These are phyloP conservation scores for Protomyctophum bolini DNA, from an alignment of 2,113 vertebrate species.

Conservation along the genomic window DNA sequence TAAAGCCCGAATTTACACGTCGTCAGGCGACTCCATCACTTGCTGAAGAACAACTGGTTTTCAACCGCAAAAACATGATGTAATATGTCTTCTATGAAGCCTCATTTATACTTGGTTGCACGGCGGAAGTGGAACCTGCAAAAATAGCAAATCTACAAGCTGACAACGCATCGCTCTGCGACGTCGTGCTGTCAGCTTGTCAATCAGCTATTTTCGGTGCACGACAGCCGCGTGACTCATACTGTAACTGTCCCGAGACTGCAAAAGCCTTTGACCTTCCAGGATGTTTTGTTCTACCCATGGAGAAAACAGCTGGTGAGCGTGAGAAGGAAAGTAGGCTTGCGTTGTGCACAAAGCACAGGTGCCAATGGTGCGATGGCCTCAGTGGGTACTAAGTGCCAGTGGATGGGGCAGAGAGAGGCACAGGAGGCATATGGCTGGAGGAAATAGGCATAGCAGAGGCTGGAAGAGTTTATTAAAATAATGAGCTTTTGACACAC, in stretches of 20 bases:
- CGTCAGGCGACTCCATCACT: too few relatives aligned
- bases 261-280: conserved; percentile 28
- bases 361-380: conserved; percentile 35
- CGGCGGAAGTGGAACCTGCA: too few relatives aligned
- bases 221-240: too few relatives aligned
- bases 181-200: too few relatives aligned
- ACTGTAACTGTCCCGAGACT: too few relatives aligned
- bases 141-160: too few relatives aligned
- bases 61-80: too few relatives aligned
- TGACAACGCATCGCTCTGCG: too few relatives aligned
- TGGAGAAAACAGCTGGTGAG: conserved; percentile 54
- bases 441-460: conserved; percentile 11
- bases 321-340: conserved; percentile 28
- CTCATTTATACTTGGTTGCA: too few relatives aligned
- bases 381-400: background rate
- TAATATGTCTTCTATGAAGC: too few relatives aligned
- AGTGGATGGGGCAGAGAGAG: conserved; percentile 33
- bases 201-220: too few relatives aligned
- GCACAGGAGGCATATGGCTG: conserved; percentile 33
- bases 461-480: background rate
- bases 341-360: conserved; percentile 13
- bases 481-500: background rate
- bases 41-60: too few relatives aligned
- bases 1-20: background rate
- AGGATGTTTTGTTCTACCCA: conserved; percentile 21